These are phyloP conservation scores for Vanacampus margaritifer DNA, from an alignment of 2,113 vertebrate genomes.

Conservation along the genomic window DNA sequence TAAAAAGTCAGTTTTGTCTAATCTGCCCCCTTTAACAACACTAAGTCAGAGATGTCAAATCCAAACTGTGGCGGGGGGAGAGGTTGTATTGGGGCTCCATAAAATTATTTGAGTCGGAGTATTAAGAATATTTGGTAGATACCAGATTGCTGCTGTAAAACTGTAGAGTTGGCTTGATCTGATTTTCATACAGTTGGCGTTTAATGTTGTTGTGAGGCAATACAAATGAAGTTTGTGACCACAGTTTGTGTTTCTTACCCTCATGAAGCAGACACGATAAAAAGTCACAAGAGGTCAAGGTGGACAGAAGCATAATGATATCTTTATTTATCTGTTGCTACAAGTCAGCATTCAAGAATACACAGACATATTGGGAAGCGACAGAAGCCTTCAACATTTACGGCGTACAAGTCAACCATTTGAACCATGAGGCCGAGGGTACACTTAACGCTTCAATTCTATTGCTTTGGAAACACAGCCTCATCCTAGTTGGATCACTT, in stretches of 20 bases:
- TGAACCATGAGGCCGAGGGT: conserved; percentile 51
- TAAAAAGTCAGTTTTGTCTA: neutral
- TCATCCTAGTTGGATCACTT: conserved; percentile 42
- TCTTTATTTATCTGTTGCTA: conserved; percentile 56
- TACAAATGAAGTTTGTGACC: neutral
- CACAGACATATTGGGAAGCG: conserved; percentile 56
- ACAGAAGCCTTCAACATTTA: conserved; percentile 59
- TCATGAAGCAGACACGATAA: neutral
- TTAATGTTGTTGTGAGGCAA: neutral
- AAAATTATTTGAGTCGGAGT: neutral
- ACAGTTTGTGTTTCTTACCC: neutral
- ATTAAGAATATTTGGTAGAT: neutral
- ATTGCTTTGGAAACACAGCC: conserved; percentile 68
- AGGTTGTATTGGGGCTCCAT: neutral
- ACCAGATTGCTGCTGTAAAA: neutral
- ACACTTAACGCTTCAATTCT: conserved; percentile 50
- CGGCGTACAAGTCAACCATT: conserved; percentile 46
- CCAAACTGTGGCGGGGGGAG: too few species aligned
- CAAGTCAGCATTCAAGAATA: conserved; percentile 64
- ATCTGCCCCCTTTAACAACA: neutral
- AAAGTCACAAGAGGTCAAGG: neutral
- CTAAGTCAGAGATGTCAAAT: neutral
- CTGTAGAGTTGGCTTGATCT: neutral
- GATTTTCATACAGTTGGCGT: neutral
- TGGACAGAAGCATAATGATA: conserved; percentile 57